Evolutionary conservation across 2,888 invertebrate species (phyloP).

Genomic region (Xiphydria camelus): DNA sequence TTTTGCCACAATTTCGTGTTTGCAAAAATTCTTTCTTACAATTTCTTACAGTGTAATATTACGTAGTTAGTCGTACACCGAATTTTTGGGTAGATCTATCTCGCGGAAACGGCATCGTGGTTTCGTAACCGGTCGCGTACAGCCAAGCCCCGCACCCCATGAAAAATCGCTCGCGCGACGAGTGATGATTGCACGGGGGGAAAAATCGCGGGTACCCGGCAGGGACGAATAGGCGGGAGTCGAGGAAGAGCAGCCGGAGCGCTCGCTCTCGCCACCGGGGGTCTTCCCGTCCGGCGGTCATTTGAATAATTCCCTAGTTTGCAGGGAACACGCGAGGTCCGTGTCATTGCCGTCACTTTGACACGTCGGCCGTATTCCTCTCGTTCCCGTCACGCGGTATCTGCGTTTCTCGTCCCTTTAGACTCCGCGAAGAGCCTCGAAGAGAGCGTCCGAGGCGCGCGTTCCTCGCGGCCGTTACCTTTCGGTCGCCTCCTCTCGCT

Average conservation of each 20-base stretch:
- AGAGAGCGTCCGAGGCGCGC: constrained; percentile 6
- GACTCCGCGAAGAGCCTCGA: too few relatives aligned
- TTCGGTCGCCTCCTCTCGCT: constrained; percentile 2
- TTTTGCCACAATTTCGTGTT: too few relatives aligned
- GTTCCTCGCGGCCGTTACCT: constrained; percentile 3
- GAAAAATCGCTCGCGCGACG: constrained; percentile 5
- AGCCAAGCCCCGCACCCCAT: too few relatives aligned
- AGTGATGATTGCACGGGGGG: constrained; percentile 3
- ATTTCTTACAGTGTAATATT: too few relatives aligned
- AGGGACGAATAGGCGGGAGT: too few relatives aligned
- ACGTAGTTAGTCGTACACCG: too few relatives aligned
- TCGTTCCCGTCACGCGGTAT: too few relatives aligned
- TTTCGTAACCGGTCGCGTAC: too few relatives aligned
- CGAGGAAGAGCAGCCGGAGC: background rate
- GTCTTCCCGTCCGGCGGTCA: constrained; percentile 2
- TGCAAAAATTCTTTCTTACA: too few relatives aligned
- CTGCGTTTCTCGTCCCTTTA: too few relatives aligned
- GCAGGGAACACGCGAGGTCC: constrained; percentile 14
- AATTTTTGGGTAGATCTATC: too few relatives aligned
- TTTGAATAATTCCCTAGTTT: constrained; percentile 36
- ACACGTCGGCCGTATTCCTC: background rate
- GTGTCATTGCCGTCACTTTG: constrained; percentile 16
- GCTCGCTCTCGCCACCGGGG: background rate
- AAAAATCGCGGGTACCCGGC: background rate
- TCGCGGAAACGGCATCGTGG: constrained; percentile 5